These are phyloP conservation scores for Pelvicachromis taeniatus DNA, from an alignment of 2,113 vertebrate genomes.

Conservation along the genomic window DNA sequence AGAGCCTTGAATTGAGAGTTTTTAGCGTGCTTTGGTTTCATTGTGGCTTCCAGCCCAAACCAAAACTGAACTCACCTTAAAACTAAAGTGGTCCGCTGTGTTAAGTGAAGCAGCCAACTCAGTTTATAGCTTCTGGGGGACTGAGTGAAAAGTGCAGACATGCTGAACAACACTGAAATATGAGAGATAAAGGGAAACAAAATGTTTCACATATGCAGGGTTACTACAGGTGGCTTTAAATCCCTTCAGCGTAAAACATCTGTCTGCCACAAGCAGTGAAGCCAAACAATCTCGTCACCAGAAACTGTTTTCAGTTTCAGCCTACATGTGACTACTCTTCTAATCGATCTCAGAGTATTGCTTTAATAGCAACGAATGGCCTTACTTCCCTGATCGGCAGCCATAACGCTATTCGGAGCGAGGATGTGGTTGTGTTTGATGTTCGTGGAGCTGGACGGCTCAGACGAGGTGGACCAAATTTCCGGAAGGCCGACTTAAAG, in stretches of 20 bases:
- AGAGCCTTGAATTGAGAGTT: constrained; percentile 16
- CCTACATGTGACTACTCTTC: not conserved
- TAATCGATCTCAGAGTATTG: not conserved
- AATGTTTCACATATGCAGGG: constrained; percentile 12
- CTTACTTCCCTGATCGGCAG: not conserved
- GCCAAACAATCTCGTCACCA: not conserved
- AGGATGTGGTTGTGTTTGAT: constrained; percentile 42
- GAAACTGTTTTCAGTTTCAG: not conserved
- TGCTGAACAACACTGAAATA: not conserved
- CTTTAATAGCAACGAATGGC: not conserved
- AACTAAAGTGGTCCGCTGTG: constrained; percentile 30
- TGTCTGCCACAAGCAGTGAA: not conserved
- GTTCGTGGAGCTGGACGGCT: constrained; percentile 4
- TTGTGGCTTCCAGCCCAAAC: constrained; percentile 18
- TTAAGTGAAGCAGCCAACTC: not conserved
- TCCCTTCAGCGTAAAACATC: not conserved
- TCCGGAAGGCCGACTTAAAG: constrained; percentile 33
- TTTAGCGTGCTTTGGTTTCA: constrained; percentile 44
- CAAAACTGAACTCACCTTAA: constrained; percentile 44
- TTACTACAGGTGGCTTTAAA: constrained; percentile 24
- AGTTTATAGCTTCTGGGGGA: constrained; percentile 6
- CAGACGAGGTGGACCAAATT: constrained; percentile 13
- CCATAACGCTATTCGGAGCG: not conserved
- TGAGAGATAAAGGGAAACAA: not conserved
- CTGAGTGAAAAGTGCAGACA: not conserved